A percentile compares a stretch with the other conserved stretches of the same genome.
These are phyloP conservation scores for Thalassarche chlororhynchos DNA, from an alignment of 2,113 vertebrate species.

Conservation along the genomic window DNA sequence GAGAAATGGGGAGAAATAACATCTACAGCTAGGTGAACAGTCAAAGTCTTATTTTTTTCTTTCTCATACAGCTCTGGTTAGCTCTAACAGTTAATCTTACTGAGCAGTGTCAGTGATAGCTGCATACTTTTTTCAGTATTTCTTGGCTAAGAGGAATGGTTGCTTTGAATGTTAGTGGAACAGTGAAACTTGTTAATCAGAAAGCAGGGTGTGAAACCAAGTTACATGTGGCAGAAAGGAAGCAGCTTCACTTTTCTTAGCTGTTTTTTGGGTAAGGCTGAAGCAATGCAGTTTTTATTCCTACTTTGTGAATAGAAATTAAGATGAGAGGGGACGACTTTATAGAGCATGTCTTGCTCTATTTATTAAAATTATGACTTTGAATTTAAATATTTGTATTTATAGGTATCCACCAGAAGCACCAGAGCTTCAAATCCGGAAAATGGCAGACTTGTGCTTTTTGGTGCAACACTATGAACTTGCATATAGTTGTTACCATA, in stretches of 20 bases:
- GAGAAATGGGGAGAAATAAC: background rate
- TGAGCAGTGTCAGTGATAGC: background rate
- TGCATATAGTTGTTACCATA: conserved; percentile 98
- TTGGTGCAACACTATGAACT: conserved; percentile 97
- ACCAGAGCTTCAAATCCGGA: conserved; percentile 97
- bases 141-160: background rate
- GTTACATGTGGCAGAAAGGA: background rate
- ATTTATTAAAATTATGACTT: background rate
- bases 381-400: conserved; percentile 48
- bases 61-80: background rate
- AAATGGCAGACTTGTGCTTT: conserved; percentile 99
- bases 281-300: background rate
- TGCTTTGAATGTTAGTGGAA: background rate
- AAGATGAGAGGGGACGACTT: background rate
- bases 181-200: background rate
- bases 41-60: background rate
- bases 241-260: background rate
- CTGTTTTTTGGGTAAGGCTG: background rate
- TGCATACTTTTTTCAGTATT: background rate
- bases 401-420: conserved; percentile 95
- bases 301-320: background rate
- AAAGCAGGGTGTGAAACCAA: background rate
- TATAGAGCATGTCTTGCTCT: background rate
- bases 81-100: background rate
- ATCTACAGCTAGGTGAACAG: background rate